phyloP scores from a whole-genome alignment of 2,888 invertebrate genomes.

The Malthinus flaveolus region DNA sequence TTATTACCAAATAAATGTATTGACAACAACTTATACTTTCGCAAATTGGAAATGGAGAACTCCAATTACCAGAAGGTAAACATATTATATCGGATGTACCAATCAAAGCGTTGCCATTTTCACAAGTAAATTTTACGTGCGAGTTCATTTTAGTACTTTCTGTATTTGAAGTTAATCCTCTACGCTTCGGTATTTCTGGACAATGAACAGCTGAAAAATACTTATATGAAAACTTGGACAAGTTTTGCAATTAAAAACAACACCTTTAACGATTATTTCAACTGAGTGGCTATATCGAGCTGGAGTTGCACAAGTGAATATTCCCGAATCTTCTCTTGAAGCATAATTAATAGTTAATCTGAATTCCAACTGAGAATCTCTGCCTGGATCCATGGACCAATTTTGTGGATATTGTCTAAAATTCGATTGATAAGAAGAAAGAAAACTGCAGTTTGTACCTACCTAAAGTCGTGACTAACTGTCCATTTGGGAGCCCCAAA shows the following conservation, averaged over 20 bases:
- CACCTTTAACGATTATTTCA: slow-evolving; percentile 78
- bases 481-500: slow-evolving; percentile 88
- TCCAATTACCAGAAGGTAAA: slow-evolving; percentile 87
- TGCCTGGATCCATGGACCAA: slow-evolving; percentile 79
- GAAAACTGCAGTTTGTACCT: slow-evolving; percentile 21
- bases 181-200: slow-evolving; percentile 70
- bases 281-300: slow-evolving; percentile 80
- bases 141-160: slow-evolving; percentile 76
- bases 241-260: slow-evolving; percentile 16
- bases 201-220: slow-evolving; percentile 70
- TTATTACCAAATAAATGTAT: not conserved
- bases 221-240: slow-evolving; percentile 1
- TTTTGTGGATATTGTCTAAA: slow-evolving; percentile 73
- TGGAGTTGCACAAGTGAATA: slow-evolving; percentile 84
- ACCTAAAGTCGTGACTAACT: slow-evolving; percentile 68
- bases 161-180: slow-evolving; percentile 73
- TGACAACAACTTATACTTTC: slow-evolving; percentile 67
- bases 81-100: slow-evolving; percentile 75
- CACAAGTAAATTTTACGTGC: slow-evolving; percentile 73
- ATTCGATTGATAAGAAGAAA: not conserved
- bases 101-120: slow-evolving; percentile 79
- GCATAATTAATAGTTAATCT: slow-evolving; percentile 81
- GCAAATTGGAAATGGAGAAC: slow-evolving; percentile 78
- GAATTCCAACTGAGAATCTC: slow-evolving; percentile 79
- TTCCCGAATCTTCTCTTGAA: slow-evolving; percentile 80